Conservation (phyloP, 2,888 invertebrate species). For the Ornithoptera alexandrae region DNA sequence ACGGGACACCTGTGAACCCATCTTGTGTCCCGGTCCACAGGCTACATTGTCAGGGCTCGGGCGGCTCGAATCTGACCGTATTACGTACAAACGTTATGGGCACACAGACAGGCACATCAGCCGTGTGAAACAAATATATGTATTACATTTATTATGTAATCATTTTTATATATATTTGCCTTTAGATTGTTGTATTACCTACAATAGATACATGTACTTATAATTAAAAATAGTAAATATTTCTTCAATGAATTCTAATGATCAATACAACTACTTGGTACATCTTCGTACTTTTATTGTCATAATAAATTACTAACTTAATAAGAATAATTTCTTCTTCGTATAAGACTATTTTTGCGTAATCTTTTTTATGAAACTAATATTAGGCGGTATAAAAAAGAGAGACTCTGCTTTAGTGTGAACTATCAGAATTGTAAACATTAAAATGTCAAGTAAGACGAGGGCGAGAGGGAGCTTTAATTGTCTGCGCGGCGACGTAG, state of each 20-base stretch:
- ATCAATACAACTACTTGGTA: not conserved
- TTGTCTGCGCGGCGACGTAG: conserved; percentile 65
- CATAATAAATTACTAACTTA: not conserved
- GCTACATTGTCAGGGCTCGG: conserved; percentile 77
- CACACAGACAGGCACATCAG: conserved; percentile 39
- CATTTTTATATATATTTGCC: not conserved
- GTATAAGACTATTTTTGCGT: too few species aligned
- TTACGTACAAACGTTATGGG: conserved; percentile 58
- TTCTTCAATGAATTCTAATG: not conserved
- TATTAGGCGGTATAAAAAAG: conserved; percentile 19
- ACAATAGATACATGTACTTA: not conserved
- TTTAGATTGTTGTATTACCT: not conserved
- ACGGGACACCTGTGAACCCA: conserved; percentile 77
- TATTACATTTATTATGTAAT: not conserved
- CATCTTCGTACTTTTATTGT: not conserved
- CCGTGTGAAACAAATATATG: conserved; percentile 27
- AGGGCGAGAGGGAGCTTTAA: conserved; percentile 65
- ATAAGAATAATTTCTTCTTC: too few species aligned
- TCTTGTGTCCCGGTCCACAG: conserved; percentile 82
- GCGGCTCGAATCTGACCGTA: conserved; percentile 65
- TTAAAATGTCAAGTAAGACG: conserved; percentile 74
- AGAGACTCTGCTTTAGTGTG: conserved; percentile 36
- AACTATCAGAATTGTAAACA: conserved; percentile 59
- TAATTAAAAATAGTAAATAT: not conserved
- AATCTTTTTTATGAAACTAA: conserved; percentile 13